A percentile compares a stretch with the other conserved stretches of the same genome.
Conservation (phyloP, 1,140 invertebrate species). For the Adelges cooleyi region DNA sequence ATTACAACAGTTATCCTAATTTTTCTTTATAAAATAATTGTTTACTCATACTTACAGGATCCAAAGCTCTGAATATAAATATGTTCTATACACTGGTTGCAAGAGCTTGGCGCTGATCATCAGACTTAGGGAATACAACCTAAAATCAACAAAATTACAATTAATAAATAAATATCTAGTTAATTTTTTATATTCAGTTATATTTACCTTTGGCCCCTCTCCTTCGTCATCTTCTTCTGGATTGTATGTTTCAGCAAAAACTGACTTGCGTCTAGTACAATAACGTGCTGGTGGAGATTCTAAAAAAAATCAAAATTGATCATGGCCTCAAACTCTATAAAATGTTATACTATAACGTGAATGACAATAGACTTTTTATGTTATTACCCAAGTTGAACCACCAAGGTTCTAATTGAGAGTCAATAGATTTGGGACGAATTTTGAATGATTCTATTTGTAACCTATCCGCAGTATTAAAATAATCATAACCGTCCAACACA, state of each 20-base stretch:
- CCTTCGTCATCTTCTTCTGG: slow-evolving; percentile 81
- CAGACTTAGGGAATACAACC: slow-evolving; percentile 78
- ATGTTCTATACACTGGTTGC: slow-evolving; percentile 84
- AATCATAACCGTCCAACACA: slow-evolving; percentile 2
- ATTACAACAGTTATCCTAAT: too few relatives aligned
- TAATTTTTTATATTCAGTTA: background rate
- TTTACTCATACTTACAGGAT: slow-evolving; percentile 62
- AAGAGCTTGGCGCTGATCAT: slow-evolving; percentile 75
- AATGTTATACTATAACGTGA: too few relatives aligned
- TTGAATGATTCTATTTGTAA: background rate
- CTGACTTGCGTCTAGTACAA: slow-evolving; percentile 70
- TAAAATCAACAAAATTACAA: slow-evolving; percentile 36
- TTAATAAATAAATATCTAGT: background rate
- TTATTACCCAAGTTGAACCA: slow-evolving; percentile 8
- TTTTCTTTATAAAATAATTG: background rate
- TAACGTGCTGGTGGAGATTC: slow-evolving; percentile 67
- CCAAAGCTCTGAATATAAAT: slow-evolving; percentile 81
- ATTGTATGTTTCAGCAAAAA: slow-evolving; percentile 91
- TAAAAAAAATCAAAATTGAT: slow-evolving; percentile 38
- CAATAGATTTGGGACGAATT: background rate
- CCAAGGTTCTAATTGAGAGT: slow-evolving; percentile 9
- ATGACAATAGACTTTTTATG: background rate
- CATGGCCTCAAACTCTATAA: too few relatives aligned
- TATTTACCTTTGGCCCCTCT: slow-evolving; percentile 57
- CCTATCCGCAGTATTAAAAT: background rate